A percentile compares a stretch with the other conserved stretches of the same genome.
Conservation (phyloP, 53 echinoderm and acorn worm species). For the Echinometra lucunter region DNA sequence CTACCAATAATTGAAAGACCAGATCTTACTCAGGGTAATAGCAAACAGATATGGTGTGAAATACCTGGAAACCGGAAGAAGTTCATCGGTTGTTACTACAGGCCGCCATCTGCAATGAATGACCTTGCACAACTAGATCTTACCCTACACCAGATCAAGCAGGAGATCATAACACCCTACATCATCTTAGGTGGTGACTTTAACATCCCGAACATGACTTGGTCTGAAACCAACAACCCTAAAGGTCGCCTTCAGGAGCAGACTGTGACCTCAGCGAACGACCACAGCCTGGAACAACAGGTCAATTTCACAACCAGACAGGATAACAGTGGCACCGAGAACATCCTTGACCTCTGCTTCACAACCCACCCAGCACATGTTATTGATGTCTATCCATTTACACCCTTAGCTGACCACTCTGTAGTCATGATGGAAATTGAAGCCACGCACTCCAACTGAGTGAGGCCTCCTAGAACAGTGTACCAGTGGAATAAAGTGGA, state of each 20-base stretch:
- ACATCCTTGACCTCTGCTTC: conserved; percentile 67
- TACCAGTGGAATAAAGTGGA: conserved; percentile 46
- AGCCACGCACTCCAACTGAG: not conserved
- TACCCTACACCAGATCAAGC: conserved; percentile 57
- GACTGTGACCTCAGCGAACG: conserved; percentile 37
- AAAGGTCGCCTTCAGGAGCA: conserved; percentile 63
- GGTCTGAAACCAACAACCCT: conserved; percentile 45
- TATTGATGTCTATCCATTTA: conserved; percentile 26
- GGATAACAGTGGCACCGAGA: conserved; percentile 65
- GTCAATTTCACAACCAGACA: conserved; percentile 63
- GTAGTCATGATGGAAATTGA: not conserved
- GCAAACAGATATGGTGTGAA: conserved; percentile 34
- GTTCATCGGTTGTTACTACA: conserved; percentile 31
- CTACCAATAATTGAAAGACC: conserved; percentile 17
- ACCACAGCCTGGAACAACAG: conserved; percentile 64
- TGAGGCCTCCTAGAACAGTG: conserved; percentile 40
- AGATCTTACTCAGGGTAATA: not conserved
- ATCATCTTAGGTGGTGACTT: conserved; percentile 67
- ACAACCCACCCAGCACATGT: conserved; percentile 45
- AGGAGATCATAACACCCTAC: conserved; percentile 46
- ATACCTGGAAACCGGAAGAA: not conserved
- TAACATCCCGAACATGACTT: conserved; percentile 62
- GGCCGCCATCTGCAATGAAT: not conserved
- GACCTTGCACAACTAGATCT: conserved; percentile 36
- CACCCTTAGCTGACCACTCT: conserved; percentile 35